Evolutionary conservation across 1,140 invertebrate genomes (phyloP), one percentile per base, ranked within the genome.

Genomic region (Drosophila biarmipes): DNA sequence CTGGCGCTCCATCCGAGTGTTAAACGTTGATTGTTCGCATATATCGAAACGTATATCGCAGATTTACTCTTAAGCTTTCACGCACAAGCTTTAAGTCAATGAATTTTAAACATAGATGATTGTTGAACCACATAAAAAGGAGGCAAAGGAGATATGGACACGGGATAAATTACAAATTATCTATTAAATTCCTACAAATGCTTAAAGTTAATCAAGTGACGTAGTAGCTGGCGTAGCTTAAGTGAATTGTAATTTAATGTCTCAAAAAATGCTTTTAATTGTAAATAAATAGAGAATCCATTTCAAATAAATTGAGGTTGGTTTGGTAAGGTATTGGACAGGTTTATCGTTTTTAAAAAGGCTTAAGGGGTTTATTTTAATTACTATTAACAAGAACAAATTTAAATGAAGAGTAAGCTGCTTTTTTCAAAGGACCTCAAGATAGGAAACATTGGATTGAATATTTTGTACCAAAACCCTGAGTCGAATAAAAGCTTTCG

Each of bases 181-280:
- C 73, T 78, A 77, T 86, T 73, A 63, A 80, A 85, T 80, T 85
- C 68, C 81, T 79, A 86, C 7, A 86, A 78, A 67, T 74, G 74
- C 78, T 74, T 78, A 86, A 68, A 49, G 64, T 78, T 86, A 56
- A 64, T 78, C 69, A 57, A 75, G 59, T 62, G 78, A 40, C 45
- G 40, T 75, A 53, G 62, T 82, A 78, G 78, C 48, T 57, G 78
- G 27, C 62, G 62, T 87, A 74, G 68, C 31, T 79, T 54, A 89
- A 68, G 56, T 73, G 68, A 66, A 82, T 66, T 73, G 67, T 87
- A 87, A 73, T 71, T 86, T 74, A 69, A 87, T 87, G 66, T 78
- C 73, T 80, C 63, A 72, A 69, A 49, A 84, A 84, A 89, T 84
- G 84, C 79, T 89, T 89, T 89, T 89, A 89, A 89, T 89, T 89